phyloP scores from a whole-genome alignment of 2,797 vertebrate genomes.

The Molossus alvarezi region DNA sequence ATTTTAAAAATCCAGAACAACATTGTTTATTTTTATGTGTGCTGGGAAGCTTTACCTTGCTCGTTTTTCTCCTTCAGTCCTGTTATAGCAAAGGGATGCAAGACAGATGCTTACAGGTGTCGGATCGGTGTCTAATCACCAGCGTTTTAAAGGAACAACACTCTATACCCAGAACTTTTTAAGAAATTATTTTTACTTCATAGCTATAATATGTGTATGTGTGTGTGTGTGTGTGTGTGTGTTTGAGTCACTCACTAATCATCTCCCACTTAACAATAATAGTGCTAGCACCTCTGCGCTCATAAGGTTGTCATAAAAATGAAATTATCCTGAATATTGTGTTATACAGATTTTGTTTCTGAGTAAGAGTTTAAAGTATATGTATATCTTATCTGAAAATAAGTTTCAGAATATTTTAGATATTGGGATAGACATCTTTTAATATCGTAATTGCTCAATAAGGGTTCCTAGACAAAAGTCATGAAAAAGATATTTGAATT shows the following conservation, averaged over 20 bases:
- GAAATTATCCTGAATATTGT: neutral
- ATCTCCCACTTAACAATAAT: neutral
- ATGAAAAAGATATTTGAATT: constrained; percentile 1
- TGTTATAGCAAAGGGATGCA: neutral
- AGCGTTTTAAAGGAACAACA: neutral
- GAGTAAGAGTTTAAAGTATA: neutral
- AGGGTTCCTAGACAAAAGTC: neutral
- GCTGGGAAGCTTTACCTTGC: neutral
- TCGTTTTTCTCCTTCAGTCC: neutral
- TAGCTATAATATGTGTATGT: neutral
- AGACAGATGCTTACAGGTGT: neutral
- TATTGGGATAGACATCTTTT: neutral
- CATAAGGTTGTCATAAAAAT: constrained; percentile 50
- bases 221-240: neutral
- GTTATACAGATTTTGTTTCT: constrained; percentile 15
- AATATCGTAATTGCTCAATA: neutral
- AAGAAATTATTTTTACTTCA: constrained; percentile 50
- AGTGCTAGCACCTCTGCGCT: neutral
- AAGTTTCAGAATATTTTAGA: constrained; percentile 38
- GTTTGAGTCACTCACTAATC: neutral
- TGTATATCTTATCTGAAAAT: neutral
- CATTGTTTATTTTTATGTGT: neutral
- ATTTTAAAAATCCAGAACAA: neutral
- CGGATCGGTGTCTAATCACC: neutral
- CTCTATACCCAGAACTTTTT: neutral